Conservation (phyloP, 1,140 invertebrate species). For the Antheraea pernyi region DNA sequence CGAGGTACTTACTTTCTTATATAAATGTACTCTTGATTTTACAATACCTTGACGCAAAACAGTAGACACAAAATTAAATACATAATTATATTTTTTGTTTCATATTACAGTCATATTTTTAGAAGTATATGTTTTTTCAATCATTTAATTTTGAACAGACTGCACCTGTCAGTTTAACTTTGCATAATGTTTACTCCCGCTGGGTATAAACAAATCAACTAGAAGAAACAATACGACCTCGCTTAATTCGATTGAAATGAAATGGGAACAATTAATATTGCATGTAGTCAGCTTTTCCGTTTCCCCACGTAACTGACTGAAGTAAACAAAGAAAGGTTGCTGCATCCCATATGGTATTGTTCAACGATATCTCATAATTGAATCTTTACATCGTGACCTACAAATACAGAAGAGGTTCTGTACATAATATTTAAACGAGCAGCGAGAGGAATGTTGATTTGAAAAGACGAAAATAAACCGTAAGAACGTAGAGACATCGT, state of each 20-base stretch:
- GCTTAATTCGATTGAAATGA: constrained; percentile 9
- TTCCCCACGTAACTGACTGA: constrained; percentile 50
- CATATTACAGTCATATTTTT: no score
- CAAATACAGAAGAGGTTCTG: constrained; percentile 29
- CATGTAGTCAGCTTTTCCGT: constrained; percentile 42
- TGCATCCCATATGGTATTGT: constrained; percentile 52
- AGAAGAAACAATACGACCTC: background rate
- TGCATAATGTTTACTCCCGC: no score
- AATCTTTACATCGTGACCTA: constrained; percentile 58
- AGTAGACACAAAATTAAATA: no score
- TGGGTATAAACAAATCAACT: no score
- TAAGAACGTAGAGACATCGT: constrained; percentile 6
- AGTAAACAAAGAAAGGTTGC: constrained; percentile 60
- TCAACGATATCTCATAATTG: constrained; percentile 63
- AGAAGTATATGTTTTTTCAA: no score
- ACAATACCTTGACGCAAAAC: no score
- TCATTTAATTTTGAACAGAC: no score
- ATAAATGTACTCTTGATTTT: no score
- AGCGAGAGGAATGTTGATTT: constrained; percentile 3
- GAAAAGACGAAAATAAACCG: constrained; percentile 3
- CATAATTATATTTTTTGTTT: no score
- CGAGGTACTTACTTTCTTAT: no score
- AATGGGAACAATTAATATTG: constrained; percentile 42
- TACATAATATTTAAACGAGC: constrained; percentile 13
- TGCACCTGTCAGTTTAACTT: no score